These are phyloP conservation scores for Apogon hyalosoma DNA, from an alignment of 2,797 vertebrate genomes.

Conservation along the genomic window DNA sequence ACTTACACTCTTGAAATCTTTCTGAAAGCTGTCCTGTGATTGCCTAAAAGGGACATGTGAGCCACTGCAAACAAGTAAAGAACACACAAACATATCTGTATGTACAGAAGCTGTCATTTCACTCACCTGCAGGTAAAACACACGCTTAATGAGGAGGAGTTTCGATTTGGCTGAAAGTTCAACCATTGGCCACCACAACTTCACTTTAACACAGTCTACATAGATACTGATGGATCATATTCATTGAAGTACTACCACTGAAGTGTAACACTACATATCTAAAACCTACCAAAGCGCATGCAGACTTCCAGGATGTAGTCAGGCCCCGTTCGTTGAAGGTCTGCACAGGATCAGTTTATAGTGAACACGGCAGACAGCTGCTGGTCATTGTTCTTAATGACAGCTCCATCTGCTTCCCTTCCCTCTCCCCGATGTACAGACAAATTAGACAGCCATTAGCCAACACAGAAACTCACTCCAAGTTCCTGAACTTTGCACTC, in stretches of 20 bases:
- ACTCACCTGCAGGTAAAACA: too few species aligned
- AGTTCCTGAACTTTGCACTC: conserved; percentile 85
- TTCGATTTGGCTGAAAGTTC: too few species aligned
- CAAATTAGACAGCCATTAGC: conserved; percentile 93
- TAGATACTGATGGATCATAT: neutral
- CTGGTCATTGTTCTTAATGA: conserved; percentile 92
- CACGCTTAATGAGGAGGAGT: too few species aligned
- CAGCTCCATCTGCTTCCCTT: conserved; percentile 93
- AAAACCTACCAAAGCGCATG: conserved; percentile 10
- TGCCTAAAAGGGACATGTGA: neutral
- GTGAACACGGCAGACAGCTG: conserved; percentile 90
- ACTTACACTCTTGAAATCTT: conserved; percentile 6
- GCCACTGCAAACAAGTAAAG: neutral
- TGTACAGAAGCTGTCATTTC: too few species aligned
- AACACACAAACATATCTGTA: too few species aligned
- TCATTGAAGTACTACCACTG: neutral
- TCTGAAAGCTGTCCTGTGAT: conserved; percentile 3
- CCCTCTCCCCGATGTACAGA: conserved; percentile 79
- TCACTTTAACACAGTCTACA: neutral
- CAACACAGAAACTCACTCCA: conserved; percentile 87
- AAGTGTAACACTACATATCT: neutral
- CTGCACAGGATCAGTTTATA: conserved; percentile 81
- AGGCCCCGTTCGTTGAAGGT: conserved; percentile 71
- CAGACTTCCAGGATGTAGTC: conserved; percentile 46
- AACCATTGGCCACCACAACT: too few species aligned